Evolutionary conservation across 2,113 vertebrate species (phyloP), one percentile per base, ranked within the genome.

Genomic region (Saimiri boliviensis): DNA sequence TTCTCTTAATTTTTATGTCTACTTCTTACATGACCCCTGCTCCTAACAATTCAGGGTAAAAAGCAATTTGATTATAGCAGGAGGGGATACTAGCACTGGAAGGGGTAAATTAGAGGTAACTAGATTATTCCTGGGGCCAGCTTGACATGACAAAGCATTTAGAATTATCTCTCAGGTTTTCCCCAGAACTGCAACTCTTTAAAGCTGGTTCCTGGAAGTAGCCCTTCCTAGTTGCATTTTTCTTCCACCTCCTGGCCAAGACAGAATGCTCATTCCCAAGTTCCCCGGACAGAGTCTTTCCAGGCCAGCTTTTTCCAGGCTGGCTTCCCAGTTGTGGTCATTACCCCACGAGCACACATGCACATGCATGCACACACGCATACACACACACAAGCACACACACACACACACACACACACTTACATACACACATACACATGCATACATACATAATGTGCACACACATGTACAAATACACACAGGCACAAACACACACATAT

Each of bases 221-320:
- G 47, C 1, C 5, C 52, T 83, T 74, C 27, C 47, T 49, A 5
- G 45, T 32, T 80, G 49, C 8, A 35, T 79, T 92, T 70, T 96
- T 94, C 90, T 97, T 90, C 73, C 68, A 45, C 20, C 30, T 86
- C 42, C 47, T n/a, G 17, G 13, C 45, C 73, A 96, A 86, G n/a
- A 81, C 10, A 93, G 25, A 94, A 35, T 2, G 3, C 68, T 89
- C 27, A 54, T 91, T 90, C 6, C 10, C 86, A 92, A 89, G 89
- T 49, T 93, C 17, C 40, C 74, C 70, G 23, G n/a, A 40, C 12
- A 25, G 19, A 86, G 35, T 90, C 42, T 91, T 90, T 81, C 82
- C 37, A 93, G 20, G 25, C 47, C 87, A 23, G 35, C 9, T 95
- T 94, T 95, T 90, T 71, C 86, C 49, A 96, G 32, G n/a, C 37